phyloP scores from a whole-genome alignment of 2,888 invertebrate genomes.

The Agrotis ipsilon region DNA sequence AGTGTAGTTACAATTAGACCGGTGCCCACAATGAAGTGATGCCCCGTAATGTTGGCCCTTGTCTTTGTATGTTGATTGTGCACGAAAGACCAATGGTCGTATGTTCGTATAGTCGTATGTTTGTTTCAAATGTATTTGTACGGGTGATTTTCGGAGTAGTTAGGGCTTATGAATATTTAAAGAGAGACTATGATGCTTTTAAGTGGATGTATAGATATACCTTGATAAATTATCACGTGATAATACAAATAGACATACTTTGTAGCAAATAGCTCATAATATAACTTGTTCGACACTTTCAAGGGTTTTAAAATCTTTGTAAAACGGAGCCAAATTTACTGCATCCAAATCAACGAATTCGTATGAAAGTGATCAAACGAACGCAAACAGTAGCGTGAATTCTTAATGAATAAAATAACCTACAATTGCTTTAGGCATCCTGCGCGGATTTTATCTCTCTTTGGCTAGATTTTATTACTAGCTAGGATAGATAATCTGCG shows the following conservation, averaged over 20 bases:
- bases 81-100: slow-evolving; percentile 76
- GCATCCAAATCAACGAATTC: no score
- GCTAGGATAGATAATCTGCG: not conserved
- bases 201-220: not conserved
- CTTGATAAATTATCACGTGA: slow-evolving; percentile 6
- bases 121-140: slow-evolving; percentile 44
- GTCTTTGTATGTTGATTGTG: slow-evolving; percentile 91
- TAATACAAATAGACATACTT: not conserved
- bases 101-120: slow-evolving; percentile 31
- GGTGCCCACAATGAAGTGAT: slow-evolving; percentile 91
- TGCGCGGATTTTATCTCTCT: no score
- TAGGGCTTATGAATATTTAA: slow-evolving; percentile 63
- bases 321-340: not conserved
- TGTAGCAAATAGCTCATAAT: not conserved
- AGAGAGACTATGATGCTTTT: slow-evolving; percentile 29
- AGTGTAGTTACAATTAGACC: slow-evolving; percentile 91
- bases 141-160: slow-evolving; percentile 47
- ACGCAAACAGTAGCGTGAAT: not conserved
- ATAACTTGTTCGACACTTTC: not conserved
- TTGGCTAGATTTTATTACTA: not conserved
- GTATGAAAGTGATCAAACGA: no score
- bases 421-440: not conserved
- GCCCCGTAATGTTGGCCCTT: slow-evolving; percentile 88
- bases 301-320: not conserved
- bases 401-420: not conserved